Base-by-base conservation (phyloP, 2,888 invertebrate genomes). In the Pseudococcus jackbeardsleyi region DNA sequence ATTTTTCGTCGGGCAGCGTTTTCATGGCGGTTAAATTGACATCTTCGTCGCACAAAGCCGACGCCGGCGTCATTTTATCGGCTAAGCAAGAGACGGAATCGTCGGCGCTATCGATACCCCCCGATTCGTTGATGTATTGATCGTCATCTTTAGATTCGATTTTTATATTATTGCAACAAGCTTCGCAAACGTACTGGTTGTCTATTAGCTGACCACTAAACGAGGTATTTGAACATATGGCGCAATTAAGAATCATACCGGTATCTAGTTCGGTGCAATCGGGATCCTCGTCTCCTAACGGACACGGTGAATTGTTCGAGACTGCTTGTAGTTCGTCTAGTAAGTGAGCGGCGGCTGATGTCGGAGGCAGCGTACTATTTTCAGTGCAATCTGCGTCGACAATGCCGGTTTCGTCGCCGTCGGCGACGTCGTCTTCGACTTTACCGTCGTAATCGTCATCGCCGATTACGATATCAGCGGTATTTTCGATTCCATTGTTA, bases 151-250 rank as follows among this genome's bases (percentile, higher is more conserved):
- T 46, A 3, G 46, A 9, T 46, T 82, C 79, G 19, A 82, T 0
- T 17, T 82, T 82, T 2, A 82, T 19, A 2, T 46, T 19, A 11
- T 46, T 42, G 79, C 17, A 82, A 82, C 79, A 82, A 19, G 9
- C n/a, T 2, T 46, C 79, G 46, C 79, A 82, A 46, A 82, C 46
- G 19, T 46, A 82, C 19, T 82, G 42, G 11, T 82, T 46, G 79
- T 46, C 17, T 19, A 82, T 46, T 19, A 82, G 19, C 7, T 19
- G 79, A 12, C 79, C 79, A 7, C 46, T 46, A 46, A 33, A 42
- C 3, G 7, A n/a, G 11, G 19, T 82, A 12, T 42, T 33, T 1
- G 42, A 33, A 46, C 79, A 82, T 19, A 82, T 19, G 19, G 12
- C 12, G 33, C 79, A 82, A 19, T 19, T 82, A 17, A 33, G 19